Evolutionary conservation across 2,113 vertebrate genomes (phyloP), one percentile per base, ranked within the genome.

Genomic region (Canis aureus): DNA sequence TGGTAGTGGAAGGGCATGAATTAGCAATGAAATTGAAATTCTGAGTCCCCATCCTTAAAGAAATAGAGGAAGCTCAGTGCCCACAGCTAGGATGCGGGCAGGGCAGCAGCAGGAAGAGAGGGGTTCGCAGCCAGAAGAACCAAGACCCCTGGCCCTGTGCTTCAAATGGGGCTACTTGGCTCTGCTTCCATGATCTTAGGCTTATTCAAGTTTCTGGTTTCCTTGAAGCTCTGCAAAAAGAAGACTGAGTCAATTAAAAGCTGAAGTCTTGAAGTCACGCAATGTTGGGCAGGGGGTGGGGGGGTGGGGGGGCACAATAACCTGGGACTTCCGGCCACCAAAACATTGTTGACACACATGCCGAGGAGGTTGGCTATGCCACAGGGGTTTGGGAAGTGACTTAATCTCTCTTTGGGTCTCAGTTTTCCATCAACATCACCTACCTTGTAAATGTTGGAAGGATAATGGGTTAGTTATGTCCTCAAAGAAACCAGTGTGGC

Each of bases 261-360:
- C 66, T 78, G 16, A 53, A 53, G 29, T 20, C 67, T 25, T 76
- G 29, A 64, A 57, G 69, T 59, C 15, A 19, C 8, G 20, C 25
- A 7, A 5, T 0, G 3, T 27, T 32, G 12, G 51, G 16, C 2
- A 1, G 43, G 43, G 43, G 16, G 4, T 4, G 0, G 43, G 43
- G 35, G 12, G 51, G 16, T 38, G 4, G 38, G 38, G 38, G 87
- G 16, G 3, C 20, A 32, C 27, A 43, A 57, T 25, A 51, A 35
- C 13, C 64, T 55, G 71, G 53, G 29, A 53, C 27, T 51, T n/a
- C 3, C 32, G 0, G 8, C 22, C 67, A 79, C 17, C n/a, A 78
- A 96, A 32, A 53, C 27, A 7, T 5, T 22, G 51, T 83, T 93
- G 49, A 81, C 8, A 55, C 35, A 53, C 60, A 69, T 23, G 89